phyloP scores from a whole-genome alignment of 2,113 vertebrate species.

The Morone saxatilis region DNA sequence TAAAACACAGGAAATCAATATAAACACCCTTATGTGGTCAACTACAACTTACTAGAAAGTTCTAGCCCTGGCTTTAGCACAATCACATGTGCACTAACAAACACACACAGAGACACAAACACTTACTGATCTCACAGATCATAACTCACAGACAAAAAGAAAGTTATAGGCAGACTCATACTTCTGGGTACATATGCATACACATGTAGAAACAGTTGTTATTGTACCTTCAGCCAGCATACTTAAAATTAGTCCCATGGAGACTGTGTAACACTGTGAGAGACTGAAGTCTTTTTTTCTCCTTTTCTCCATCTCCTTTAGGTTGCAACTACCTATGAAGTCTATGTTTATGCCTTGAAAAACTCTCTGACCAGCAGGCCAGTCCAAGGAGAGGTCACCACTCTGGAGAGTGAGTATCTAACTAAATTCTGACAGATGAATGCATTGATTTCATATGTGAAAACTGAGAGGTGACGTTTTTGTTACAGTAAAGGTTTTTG shows the following conservation, averaged over 20 bases:
- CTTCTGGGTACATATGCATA: constrained; percentile 6
- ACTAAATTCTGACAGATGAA: neutral
- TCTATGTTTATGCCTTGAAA: constrained; percentile 93
- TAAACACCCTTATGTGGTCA: too few species aligned
- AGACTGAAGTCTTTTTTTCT: neutral
- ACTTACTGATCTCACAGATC: too few species aligned
- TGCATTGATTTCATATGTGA: neutral
- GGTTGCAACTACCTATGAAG: constrained; percentile 95
- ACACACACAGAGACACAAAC: neutral
- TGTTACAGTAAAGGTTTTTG: neutral
- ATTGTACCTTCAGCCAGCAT: neutral
- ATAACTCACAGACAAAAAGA: too few species aligned
- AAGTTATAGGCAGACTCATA: neutral
- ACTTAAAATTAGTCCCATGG: neutral
- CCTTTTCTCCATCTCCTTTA: constrained; percentile 59
- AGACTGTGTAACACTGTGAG: constrained; percentile 1
- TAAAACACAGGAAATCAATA: neutral
- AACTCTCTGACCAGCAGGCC: constrained; percentile 92
- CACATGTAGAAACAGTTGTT: neutral
- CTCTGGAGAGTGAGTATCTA: constrained; percentile 89
- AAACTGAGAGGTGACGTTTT: too few species aligned
- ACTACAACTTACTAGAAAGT: neutral
- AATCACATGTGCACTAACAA: too few species aligned
- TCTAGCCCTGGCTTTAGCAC: neutral
- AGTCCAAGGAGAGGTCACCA: constrained; percentile 89